Evolutionary conservation across 2,797 vertebrate genomes (phyloP).

Genomic region (Halcyon badia): DNA sequence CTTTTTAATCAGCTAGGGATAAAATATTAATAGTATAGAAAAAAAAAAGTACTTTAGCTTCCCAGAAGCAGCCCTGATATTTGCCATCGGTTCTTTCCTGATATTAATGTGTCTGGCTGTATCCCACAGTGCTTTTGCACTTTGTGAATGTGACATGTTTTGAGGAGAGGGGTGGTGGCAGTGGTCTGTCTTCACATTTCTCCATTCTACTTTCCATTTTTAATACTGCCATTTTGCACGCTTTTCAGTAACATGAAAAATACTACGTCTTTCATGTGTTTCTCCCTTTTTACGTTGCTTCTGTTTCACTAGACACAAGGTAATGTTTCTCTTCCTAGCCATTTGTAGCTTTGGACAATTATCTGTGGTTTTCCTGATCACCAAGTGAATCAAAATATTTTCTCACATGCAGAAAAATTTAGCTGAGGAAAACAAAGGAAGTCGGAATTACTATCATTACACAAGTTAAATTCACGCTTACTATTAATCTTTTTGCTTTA

Average conservation of each 20-base stretch:
- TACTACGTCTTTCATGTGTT: neutral
- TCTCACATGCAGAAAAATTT: neutral
- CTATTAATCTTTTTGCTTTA: neutral
- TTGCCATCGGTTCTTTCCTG: neutral
- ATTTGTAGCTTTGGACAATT: neutral
- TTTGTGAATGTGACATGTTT: neutral
- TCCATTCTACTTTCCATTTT: neutral
- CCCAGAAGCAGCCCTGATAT: conserved; percentile 3
- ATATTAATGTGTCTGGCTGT: neutral
- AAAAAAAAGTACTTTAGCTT: neutral
- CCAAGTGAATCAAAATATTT: neutral
- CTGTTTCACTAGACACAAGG: neutral
- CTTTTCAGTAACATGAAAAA: neutral
- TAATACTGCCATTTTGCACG: neutral
- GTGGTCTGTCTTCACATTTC: neutral
- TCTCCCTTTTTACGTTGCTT: neutral
- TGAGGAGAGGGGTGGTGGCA: no score
- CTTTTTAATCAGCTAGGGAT: neutral
- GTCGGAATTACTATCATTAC: neutral
- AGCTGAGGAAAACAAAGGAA: neutral
- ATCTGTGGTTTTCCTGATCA: neutral
- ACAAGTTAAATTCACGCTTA: neutral
- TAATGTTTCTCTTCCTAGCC: neutral
- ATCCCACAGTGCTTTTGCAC: neutral
- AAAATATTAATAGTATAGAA: neutral